phyloP scores from a whole-genome alignment of 2,797 vertebrate species.

The Platyrinchus mystaceus region DNA sequence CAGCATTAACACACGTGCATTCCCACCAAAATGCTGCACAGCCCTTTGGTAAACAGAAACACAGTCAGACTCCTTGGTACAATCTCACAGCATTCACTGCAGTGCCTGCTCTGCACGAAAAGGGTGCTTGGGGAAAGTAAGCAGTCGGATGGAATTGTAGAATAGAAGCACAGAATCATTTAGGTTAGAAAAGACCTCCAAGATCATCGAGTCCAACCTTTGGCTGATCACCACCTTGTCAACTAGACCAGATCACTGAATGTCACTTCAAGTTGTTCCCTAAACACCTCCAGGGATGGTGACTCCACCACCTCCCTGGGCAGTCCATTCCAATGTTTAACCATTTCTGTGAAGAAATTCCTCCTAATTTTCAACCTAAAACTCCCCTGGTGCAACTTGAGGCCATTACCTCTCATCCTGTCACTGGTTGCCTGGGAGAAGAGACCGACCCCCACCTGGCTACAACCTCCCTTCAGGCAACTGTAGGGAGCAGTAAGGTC shows the following conservation, averaged over 20 bases:
- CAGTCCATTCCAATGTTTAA: background rate
- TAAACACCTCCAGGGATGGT: background rate
- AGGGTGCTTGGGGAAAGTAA: background rate
- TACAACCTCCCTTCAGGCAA: background rate
- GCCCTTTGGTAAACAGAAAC: background rate
- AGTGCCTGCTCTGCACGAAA: background rate
- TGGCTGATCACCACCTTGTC: accelerated
- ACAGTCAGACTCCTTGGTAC: background rate
- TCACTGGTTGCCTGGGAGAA: accelerated
- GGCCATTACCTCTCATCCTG: background rate
- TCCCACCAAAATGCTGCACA: background rate
- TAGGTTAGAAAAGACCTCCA: background rate
- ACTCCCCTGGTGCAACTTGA: background rate
- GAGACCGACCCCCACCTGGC: accelerated
- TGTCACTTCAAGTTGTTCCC: accelerated
- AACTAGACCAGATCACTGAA: background rate
- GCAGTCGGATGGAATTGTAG: background rate
- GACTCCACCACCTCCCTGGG: background rate
- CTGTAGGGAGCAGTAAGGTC: accelerated
- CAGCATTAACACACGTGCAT: accelerated
- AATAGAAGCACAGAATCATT: background rate
- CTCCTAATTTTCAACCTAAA: background rate
- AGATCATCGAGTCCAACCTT: background rate
- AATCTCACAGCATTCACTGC: background rate
- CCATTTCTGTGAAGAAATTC: background rate